These are phyloP conservation scores for Harpagifer antarcticus DNA, from an alignment of 2,797 vertebrate genomes.

Conservation along the genomic window DNA sequence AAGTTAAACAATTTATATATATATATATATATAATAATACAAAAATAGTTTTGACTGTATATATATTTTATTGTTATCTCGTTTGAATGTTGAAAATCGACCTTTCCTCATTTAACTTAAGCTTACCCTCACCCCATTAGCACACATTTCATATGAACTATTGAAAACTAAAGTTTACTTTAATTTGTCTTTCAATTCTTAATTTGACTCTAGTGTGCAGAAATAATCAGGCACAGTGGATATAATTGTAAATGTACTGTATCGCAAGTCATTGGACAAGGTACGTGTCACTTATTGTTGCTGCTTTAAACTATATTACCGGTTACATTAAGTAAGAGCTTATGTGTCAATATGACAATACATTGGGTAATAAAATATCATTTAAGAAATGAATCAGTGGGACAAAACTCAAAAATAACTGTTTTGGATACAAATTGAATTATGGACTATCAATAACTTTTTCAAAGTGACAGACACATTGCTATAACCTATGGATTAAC, in stretches of 20 bases:
- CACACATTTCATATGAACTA: constrained; percentile 2
- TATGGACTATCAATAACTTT: too few relatives aligned
- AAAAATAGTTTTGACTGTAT: background rate
- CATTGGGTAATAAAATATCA: background rate
- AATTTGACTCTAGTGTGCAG: background rate
- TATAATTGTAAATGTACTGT: background rate
- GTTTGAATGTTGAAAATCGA: too few relatives aligned
- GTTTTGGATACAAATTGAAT: background rate
- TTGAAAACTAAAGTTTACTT: background rate
- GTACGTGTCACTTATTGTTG: too few relatives aligned
- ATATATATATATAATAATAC: background rate
- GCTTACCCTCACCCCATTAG: background rate
- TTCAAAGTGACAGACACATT: too few relatives aligned
- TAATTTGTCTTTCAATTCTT: background rate
- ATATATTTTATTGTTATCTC: too few relatives aligned
- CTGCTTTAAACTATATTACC: too few relatives aligned
- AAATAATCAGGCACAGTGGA: background rate
- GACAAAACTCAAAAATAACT: background rate
- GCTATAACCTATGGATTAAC: too few relatives aligned
- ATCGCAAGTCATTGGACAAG: background rate
- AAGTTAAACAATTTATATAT: background rate
- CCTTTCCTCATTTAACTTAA: background rate
- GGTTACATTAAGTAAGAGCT: background rate
- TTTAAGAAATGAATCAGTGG: background rate
- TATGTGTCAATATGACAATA: background rate